Conservation (phyloP, 2,113 vertebrate genomes). For the Clarias gariepinus region DNA sequence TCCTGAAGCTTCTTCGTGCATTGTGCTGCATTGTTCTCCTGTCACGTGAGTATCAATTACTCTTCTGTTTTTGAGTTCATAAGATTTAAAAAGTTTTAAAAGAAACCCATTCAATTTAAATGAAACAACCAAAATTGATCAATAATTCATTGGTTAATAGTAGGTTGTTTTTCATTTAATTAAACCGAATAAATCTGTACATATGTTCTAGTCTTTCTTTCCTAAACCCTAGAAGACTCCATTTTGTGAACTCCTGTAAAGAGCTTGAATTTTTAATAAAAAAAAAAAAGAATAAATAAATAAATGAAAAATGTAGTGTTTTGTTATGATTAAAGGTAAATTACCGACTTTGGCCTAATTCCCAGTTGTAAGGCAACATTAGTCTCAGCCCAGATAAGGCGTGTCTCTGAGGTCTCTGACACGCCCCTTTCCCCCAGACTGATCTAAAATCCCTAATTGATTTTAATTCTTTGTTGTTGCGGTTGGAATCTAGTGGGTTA, state of each 20-base stretch:
- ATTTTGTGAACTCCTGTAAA: background rate
- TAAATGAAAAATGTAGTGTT: background rate
- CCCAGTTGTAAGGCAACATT: background rate
- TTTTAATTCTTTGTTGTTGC: too few relatives aligned
- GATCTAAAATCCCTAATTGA: background rate
- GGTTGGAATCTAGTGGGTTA: too few relatives aligned
- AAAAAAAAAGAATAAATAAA: too few relatives aligned
- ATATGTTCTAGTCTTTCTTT: background rate
- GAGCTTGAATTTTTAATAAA: background rate
- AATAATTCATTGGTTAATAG: background rate
- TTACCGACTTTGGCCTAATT: background rate
- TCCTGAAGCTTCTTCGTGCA: constrained; percentile 52
- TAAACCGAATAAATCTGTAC: background rate
- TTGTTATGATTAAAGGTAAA: background rate
- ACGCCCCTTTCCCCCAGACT: background rate
- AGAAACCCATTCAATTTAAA: background rate
- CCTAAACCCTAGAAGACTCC: background rate
- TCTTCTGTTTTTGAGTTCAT: background rate
- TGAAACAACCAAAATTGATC: background rate
- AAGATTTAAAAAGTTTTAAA: background rate
- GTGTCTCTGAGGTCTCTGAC: background rate
- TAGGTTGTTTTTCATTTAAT: background rate
- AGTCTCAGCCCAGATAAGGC: too few relatives aligned
- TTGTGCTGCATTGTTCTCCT: constrained; percentile 63
- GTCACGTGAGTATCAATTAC: constrained; percentile 60